Evolutionary conservation across 2,888 invertebrate species (phyloP), one percentile per base, ranked within the genome.

Genomic region (Agelastica alni): DNA sequence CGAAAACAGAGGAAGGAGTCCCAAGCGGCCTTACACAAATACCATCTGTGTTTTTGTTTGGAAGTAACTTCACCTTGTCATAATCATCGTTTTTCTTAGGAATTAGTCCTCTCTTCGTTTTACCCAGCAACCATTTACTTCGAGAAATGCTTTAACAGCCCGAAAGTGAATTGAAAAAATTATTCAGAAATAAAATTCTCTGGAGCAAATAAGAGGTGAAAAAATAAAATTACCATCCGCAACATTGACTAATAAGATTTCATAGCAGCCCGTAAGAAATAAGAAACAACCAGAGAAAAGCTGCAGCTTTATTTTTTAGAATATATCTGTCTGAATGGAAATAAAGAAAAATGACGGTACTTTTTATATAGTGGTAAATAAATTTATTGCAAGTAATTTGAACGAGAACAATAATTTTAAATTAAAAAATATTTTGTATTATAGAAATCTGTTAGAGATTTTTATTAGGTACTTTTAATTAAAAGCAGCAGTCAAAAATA

Each of bases 11-110:
- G 56, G 61, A 60, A 61, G 55, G 62, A 52, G 58, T 16, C 34
- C 9, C 4, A 56, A 60, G 56, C 65, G 65, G 66, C 65, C 68
- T 69, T 67, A 67, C 65, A 68, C 68, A 69, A 70, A 70, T 68
- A 70, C 65, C 60, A 64, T 64, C 64, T 65, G 66, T 65, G 67
- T 69, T 67, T 67, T 65, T 67, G 61, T 64, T 65, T 64, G 64
- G 62, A 63, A 51, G 63, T 51, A 60, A 65, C 63, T 64, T 65
- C 61, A 66, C 63, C 61, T 53, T 53, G 53, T 51, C 56, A 56
- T 64, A 62, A 59, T 60, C 59, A 62, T 64, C 61, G 62, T 63
- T 64, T 64, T 65, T 63, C 62, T 64, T 63, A 56, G 46, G 62
- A 62, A 63, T 63, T 62, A 61, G 60, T 55, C 14, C 51, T 43